A percentile compares a stretch with the other conserved stretches of the same genome.
phyloP scores from a whole-genome alignment of 1,140 invertebrate genomes.

The Daktulosphaira vitifoliae region DNA sequence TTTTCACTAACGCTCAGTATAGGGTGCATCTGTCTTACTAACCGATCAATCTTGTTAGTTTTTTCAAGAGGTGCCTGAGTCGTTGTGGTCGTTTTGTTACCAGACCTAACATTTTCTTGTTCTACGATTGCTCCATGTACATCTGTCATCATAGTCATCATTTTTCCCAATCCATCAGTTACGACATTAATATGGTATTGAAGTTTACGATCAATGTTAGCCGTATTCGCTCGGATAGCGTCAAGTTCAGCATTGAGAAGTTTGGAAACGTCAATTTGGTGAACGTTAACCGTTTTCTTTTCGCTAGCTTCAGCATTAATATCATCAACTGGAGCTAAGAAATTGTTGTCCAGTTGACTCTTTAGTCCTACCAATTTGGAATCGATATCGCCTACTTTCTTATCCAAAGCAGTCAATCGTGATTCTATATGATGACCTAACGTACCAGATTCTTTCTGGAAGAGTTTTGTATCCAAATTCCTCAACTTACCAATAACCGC shows the following conservation, averaged over 20 bases:
- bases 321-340: slow-evolving; percentile 66
- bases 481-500: slow-evolving; percentile 64
- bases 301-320: slow-evolving; percentile 76
- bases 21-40: slow-evolving; percentile 68
- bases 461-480: slow-evolving; percentile 61
- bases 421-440: slow-evolving; percentile 49
- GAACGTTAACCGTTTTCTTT: slow-evolving; percentile 65
- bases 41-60: slow-evolving; percentile 64
- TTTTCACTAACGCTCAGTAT: slow-evolving; percentile 77
- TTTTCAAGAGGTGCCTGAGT: slow-evolving; percentile 48
- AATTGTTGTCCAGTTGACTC: slow-evolving; percentile 71
- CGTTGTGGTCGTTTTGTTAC: slow-evolving; percentile 47
- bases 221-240: slow-evolving; percentile 61
- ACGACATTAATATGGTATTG: slow-evolving; percentile 76
- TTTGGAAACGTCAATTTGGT: slow-evolving; percentile 67
- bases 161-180: slow-evolving; percentile 51
- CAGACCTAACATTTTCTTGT: slow-evolving; percentile 36
- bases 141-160: slow-evolving; percentile 65
- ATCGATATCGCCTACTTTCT: slow-evolving; percentile 72
- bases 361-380: slow-evolving; percentile 65
- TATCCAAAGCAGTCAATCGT: slow-evolving; percentile 58
- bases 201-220: slow-evolving; percentile 67
- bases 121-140: slow-evolving; percentile 71
- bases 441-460: slow-evolving; percentile 47
- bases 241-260: slow-evolving; percentile 66